A percentile compares a stretch with the other conserved stretches of the same genome.
These are phyloP conservation scores for Gorsachius goisagi DNA, from an alignment of 2,113 vertebrate species.

Conservation along the genomic window DNA sequence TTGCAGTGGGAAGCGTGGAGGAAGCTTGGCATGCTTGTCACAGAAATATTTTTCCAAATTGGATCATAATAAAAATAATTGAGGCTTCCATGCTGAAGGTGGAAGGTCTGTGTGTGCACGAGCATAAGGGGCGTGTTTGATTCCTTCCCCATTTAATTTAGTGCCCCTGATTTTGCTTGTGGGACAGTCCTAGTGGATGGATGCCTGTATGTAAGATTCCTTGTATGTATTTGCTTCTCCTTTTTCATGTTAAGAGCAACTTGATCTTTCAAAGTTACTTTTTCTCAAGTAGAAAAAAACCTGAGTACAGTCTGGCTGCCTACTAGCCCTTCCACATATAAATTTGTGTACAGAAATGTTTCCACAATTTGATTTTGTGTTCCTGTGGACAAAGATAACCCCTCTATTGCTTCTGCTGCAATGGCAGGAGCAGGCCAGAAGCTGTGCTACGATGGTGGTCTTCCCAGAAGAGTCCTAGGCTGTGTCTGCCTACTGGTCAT, in stretches of 20 bases:
- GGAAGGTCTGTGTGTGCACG: neutral
- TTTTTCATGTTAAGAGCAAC: accelerated
- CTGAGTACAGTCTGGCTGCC: neutral
- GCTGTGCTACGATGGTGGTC: neutral
- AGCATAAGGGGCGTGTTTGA: neutral
- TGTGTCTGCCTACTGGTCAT: neutral
- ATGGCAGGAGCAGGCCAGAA: neutral
- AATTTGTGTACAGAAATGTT: neutral
- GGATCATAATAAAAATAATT: neutral
- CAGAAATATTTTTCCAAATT: neutral
- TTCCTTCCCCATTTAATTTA: neutral
- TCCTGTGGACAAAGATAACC: neutral
- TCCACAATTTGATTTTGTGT: neutral
- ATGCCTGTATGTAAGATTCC: neutral
- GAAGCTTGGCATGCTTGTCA: neutral
- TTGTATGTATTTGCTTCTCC: accelerated
- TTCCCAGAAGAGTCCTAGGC: neutral
- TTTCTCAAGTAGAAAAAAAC: neutral
- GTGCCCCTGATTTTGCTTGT: neutral
- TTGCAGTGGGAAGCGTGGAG: neutral
- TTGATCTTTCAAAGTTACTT: neutral
- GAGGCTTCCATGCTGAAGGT: neutral
- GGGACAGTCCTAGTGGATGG: neutral
- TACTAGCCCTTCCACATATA: neutral
- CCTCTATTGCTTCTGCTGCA: accelerated